Conservation (phyloP, 2,113 vertebrate genomes). For the Lampris incognitus region DNA sequence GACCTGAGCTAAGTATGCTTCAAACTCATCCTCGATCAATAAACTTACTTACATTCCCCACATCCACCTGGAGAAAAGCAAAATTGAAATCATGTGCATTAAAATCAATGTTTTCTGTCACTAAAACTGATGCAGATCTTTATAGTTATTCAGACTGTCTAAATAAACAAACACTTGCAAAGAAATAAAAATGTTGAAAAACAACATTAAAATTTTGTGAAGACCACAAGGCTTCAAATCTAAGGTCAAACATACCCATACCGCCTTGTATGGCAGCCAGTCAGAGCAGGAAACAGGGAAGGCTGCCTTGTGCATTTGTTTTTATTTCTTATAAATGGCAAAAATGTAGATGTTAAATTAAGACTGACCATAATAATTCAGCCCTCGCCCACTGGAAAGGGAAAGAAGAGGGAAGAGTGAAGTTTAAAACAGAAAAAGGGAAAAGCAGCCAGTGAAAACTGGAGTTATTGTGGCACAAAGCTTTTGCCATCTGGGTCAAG, state of each 20-base stretch:
- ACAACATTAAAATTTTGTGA: no score
- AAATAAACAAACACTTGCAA: background rate
- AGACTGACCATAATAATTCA: slow-evolving; percentile 51
- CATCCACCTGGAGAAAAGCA: slow-evolving; percentile 23
- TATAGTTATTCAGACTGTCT: no score
- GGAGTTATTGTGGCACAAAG: slow-evolving; percentile 74
- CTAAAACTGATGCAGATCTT: slow-evolving; percentile 4
- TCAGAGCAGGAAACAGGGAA: slow-evolving; percentile 5
- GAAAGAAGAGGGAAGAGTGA: slow-evolving; percentile 35
- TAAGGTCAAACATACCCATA: no score
- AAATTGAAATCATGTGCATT: background rate
- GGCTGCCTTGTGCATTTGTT: background rate
- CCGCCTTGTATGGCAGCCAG: background rate
- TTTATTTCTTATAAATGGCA: slow-evolving; percentile 3
- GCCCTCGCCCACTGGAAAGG: slow-evolving; percentile 39
- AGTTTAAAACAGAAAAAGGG: slow-evolving; percentile 43
- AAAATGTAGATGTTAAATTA: slow-evolving; percentile 28
- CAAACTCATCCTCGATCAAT: background rate
- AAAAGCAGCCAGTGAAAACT: slow-evolving; percentile 65
- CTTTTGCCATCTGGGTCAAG: slow-evolving; percentile 78
- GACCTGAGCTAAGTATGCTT: background rate
- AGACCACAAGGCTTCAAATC: no score
- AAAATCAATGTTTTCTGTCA: no score
- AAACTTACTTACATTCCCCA: background rate
- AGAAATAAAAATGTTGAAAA: background rate